Conservation (phyloP, 2,888 invertebrate genomes). For the Aelia acuminata region DNA sequence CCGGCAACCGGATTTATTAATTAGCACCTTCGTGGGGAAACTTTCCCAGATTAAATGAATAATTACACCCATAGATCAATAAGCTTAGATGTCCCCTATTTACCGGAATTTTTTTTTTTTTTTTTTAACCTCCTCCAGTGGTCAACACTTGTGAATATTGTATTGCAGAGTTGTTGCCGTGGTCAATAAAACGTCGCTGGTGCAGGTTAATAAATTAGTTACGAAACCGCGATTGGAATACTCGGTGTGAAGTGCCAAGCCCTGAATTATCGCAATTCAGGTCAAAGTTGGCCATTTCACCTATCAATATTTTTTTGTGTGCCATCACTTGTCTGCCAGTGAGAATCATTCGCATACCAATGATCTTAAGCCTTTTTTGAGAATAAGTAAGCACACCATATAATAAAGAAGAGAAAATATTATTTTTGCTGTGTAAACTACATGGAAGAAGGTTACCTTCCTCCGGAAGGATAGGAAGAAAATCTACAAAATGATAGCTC, state of each 20-base stretch:
- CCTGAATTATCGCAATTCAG: background rate
- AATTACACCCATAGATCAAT: conserved; percentile 29
- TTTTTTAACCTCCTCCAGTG: background rate
- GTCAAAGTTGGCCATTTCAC: no score
- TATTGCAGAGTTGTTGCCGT: background rate
- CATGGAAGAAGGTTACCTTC: no score
- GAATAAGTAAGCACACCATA: no score
- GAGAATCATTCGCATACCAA: no score
- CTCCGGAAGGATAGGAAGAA: no score
- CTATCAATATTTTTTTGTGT: no score
- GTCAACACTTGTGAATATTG: conserved; percentile 27
- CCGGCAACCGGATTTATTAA: background rate
- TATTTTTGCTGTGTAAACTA: no score
- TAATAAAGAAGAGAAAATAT: no score
- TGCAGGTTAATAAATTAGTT: background rate
- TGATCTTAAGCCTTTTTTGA: no score
- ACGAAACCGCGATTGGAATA: background rate
- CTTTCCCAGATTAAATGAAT: conserved; percentile 41
- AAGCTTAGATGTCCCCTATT: conserved; percentile 32
- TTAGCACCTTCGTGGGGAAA: conserved; percentile 33
- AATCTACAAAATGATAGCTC: no score
- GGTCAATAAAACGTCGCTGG: background rate
- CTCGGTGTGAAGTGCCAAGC: background rate
- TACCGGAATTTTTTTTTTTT: conserved; percentile 1
- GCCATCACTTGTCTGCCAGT: no score